Conservation (phyloP, 2,888 invertebrate genomes). For the Trichacis sp. region DNA sequence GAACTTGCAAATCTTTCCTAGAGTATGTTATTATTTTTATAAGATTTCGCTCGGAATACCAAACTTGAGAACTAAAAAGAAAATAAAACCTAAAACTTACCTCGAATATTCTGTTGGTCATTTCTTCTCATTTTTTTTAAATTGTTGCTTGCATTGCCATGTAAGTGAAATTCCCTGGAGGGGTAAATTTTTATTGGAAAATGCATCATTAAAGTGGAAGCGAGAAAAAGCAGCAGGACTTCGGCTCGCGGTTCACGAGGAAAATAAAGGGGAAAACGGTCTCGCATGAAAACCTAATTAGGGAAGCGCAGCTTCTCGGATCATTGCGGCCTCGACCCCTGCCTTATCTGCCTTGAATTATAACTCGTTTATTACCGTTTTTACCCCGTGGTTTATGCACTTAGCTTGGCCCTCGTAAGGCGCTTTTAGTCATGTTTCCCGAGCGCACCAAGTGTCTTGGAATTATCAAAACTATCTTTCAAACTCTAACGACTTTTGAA, state of each 20-base stretch:
- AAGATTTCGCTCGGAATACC: too few relatives aligned
- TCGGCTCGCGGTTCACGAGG: conserved; percentile 49
- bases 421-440: background rate
- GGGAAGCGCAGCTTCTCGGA: conserved; percentile 58
- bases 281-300: conserved; percentile 63
- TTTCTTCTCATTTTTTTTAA: too few relatives aligned
- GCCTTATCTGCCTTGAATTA: conserved; percentile 46
- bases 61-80: too few relatives aligned
- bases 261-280: conserved; percentile 58
- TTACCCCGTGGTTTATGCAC: conserved; percentile 37
- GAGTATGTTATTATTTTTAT: too few relatives aligned
- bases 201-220: conserved; percentile 39
- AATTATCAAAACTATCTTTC: background rate
- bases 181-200: conserved; percentile 34
- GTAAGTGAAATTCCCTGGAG: conserved; percentile 23
- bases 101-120: too few relatives aligned
- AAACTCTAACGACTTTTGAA: too few relatives aligned
- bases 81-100: too few relatives aligned
- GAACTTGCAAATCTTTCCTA: too few relatives aligned
- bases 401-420: conserved; percentile 5
- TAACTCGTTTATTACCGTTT: conserved; percentile 52
- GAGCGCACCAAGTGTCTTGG: background rate
- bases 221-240: conserved; percentile 38
- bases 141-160: too few relatives aligned
- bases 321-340: conserved; percentile 57